Conservation (phyloP, 2,888 invertebrate species). For the Oeneis ivallda region DNA sequence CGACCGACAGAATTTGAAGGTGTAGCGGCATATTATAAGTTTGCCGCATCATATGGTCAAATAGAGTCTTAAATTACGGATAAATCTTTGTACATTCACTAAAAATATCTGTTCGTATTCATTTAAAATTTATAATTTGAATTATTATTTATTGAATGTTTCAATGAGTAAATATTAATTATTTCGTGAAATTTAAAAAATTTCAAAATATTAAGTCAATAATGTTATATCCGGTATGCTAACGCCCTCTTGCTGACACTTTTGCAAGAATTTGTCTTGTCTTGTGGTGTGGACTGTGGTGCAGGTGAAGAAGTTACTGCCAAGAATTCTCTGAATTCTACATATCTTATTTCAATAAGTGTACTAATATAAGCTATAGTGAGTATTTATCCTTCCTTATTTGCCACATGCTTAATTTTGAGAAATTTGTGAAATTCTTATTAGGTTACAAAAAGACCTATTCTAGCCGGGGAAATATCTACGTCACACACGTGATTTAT, state of each 20-base stretch:
- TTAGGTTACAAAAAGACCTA: conserved; percentile 38
- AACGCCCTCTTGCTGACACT: conserved; percentile 61
- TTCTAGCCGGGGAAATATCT: conserved; percentile 61
- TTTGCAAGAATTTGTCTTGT: conserved; percentile 66
- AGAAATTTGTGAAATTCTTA: conserved; percentile 14
- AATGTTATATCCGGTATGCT: conserved; percentile 59
- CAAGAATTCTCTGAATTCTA: conserved; percentile 61
- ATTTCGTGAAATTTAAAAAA: conserved; percentile 12
- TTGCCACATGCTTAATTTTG: conserved; percentile 42
- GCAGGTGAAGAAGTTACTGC: conserved; percentile 59
- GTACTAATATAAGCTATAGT: conserved; percentile 61
- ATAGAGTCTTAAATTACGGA: background rate
- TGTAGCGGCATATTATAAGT: conserved; percentile 15
- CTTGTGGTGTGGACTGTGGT: conserved; percentile 74
- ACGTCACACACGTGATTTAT: conserved; percentile 59
- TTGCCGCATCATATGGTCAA: conserved; percentile 21
- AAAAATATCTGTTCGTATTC: background rate
- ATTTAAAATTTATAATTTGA: background rate
- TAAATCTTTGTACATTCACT: background rate
- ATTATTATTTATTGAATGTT: background rate
- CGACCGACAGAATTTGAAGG: background rate
- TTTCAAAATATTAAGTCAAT: conserved; percentile 51
- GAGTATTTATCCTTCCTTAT: conserved; percentile 55
- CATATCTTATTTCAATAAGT: conserved; percentile 58
- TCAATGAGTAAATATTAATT: background rate